phyloP scores from a whole-genome alignment of 1,140 invertebrate species.

The Asbolus verrucosus region DNA sequence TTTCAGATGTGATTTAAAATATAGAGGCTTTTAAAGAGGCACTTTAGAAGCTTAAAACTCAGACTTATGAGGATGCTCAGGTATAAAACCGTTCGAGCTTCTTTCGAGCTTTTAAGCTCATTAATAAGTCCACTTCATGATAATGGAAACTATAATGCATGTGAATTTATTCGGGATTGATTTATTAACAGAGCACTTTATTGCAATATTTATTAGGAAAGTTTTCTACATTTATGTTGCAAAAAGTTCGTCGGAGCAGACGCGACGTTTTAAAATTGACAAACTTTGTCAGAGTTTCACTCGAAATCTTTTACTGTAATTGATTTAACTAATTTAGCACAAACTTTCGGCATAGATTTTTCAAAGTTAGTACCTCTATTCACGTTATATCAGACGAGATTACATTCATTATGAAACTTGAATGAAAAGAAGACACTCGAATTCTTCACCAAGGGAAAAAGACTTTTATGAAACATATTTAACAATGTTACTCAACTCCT shows the following conservation, averaged over 20 bases:
- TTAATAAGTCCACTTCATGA: slow-evolving; percentile 18
- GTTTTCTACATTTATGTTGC: background rate
- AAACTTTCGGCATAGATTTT: slow-evolving; percentile 6
- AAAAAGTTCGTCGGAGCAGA: slow-evolving; percentile 7
- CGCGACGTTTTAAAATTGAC: slow-evolving; percentile 21
- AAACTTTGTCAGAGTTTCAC: background rate
- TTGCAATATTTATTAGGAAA: slow-evolving; percentile 19
- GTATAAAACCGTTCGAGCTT: slow-evolving; percentile 12
- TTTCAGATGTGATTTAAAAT: background rate
- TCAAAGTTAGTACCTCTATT: slow-evolving; percentile 1
- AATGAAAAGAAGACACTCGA: slow-evolving; percentile 5
- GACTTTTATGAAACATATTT: background rate
- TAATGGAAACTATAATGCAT: background rate
- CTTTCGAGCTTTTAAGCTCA: slow-evolving; percentile 15
- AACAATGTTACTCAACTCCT: slow-evolving; percentile 3
- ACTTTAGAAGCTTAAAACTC: too few species aligned
- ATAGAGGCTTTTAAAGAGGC: too few species aligned
- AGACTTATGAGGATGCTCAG: too few species aligned
- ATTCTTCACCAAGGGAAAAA: too few species aligned
- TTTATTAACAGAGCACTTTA: slow-evolving; percentile 5
- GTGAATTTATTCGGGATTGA: slow-evolving; percentile 13
- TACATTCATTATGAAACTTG: slow-evolving; percentile 2
- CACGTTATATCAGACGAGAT: slow-evolving; percentile 10
- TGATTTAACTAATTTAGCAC: slow-evolving; percentile 26
- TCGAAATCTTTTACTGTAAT: slow-evolving; percentile 9